Conservation (phyloP, 1,140 invertebrate genomes). For the Zaprionus gabonicus region DNA sequence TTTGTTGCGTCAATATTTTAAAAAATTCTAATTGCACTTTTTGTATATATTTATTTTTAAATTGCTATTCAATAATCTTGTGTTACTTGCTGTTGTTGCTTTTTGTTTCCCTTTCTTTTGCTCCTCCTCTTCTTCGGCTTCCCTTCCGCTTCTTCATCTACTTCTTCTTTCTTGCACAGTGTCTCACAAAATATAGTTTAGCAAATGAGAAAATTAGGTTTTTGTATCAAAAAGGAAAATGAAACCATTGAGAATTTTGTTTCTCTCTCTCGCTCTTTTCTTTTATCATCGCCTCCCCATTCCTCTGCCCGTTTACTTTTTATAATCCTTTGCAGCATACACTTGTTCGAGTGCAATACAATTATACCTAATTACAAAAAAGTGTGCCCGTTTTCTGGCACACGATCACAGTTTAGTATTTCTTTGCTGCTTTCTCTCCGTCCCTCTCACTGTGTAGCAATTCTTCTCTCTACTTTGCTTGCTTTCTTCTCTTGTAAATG, state of each 20-base stretch:
- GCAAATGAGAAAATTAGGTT: conserved; percentile 16
- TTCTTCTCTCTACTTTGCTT: background rate
- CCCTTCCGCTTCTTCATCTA: conserved; percentile 7
- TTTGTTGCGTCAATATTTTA: conserved; percentile 70
- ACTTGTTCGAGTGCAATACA: background rate
- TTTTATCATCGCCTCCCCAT: background rate
- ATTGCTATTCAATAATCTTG: conserved; percentile 59
- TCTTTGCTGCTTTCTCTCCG: background rate
- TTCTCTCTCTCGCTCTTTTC: background rate
- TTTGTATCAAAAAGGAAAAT: conserved; percentile 34
- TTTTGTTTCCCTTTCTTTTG: conserved; percentile 16
- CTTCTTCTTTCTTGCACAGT: conserved; percentile 32
- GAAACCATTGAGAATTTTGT: conserved; percentile 30
- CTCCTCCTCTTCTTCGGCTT: conserved; percentile 12
- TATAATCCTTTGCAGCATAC: background rate
- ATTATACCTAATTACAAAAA: conserved; percentile 11
- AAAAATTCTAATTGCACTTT: conserved; percentile 83
- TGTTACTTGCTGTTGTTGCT: conserved; percentile 31
- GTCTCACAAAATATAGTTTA: conserved; percentile 14
- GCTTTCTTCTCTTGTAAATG: background rate
- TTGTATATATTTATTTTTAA: conserved; percentile 58
- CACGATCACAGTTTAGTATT: conserved; percentile 5
- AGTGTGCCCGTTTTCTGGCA: conserved; percentile 22
- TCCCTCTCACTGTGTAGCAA: background rate
- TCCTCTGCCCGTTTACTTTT: background rate